Evolutionary conservation across 2,888 invertebrate genomes (phyloP), one percentile per base, ranked within the genome.

Genomic region (Odontothrips loti): DNA sequence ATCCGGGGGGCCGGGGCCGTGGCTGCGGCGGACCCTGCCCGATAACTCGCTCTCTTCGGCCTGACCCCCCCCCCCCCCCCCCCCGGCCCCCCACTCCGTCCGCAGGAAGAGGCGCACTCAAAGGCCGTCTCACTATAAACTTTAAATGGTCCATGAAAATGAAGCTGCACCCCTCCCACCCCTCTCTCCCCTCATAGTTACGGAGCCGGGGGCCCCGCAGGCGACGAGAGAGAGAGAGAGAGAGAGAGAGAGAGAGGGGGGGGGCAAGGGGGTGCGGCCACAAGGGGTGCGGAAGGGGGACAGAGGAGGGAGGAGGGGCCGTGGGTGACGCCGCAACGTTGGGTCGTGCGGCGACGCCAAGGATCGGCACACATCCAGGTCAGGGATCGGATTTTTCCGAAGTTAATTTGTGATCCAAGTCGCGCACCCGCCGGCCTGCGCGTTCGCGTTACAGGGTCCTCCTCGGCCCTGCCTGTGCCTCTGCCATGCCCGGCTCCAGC

Each of bases 91-190:
- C 68, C 68, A 27, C 68, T 10, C 23, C 27, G 68, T 27, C 27
- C 68, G 68, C 68, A 75, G 12, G 23, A 27, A 23, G 68, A 75
- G 68, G 23, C 68, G 68, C 68, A 75, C 68, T 75, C 68, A 75
- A 75, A 75, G 23, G 68, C 68, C 68, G 68, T 75, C 68, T 75
- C 68, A 75, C 68, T 75, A 75, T 75, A 75, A 75, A 75, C 68
- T 75, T 75, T 75, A 75, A 75, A 75, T 75, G 68, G 68, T 75
- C 68, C 68, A 75, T 75, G 68, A 75, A 75, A 75, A 75, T 75
- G 68, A 75, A 75, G 68, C 68, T 75, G 68, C 68, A 75, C 27
- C 27, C 68, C 68, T 27, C 27, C 68, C n/a, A n/a, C 68, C 68
- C 58, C 58, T 20, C 58, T 2, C 12, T 15, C 34, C 6, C 58